Conservation (phyloP, 2,888 invertebrate species). For the Eledone cirrhosa region DNA sequence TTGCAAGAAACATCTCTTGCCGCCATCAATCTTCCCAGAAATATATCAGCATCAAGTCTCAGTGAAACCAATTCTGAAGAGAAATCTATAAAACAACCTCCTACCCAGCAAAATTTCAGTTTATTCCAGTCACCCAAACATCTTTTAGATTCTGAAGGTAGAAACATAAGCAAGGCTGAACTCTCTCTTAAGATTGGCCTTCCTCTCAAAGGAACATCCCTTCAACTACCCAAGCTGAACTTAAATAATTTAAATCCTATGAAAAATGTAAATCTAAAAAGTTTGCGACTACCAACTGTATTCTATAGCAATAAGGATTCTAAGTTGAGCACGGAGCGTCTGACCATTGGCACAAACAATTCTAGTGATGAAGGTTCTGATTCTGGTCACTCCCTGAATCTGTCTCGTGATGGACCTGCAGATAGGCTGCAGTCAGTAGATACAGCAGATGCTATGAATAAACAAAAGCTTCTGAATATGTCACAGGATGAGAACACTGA, state of each 20-base stretch:
- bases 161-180: not conserved
- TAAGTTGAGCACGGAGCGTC: not conserved
- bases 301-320: not conserved
- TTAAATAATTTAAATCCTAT: slow-evolving; percentile 77
- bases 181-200: not conserved
- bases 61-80: not conserved
- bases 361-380: not conserved
- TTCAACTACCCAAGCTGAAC: slow-evolving; percentile 35
- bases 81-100: not conserved
- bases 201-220: slow-evolving; percentile 11
- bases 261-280: slow-evolving; percentile 38
- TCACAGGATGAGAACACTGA: slow-evolving; percentile 48
- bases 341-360: too few relatives aligned
- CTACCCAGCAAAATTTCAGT: not conserved
- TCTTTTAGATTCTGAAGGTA: not conserved
- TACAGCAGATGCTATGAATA: slow-evolving; percentile 60
- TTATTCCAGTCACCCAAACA: not conserved
- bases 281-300: slow-evolving; percentile 16
- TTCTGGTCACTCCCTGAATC: not conserved
- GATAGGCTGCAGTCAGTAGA: not conserved
- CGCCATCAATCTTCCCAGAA: slow-evolving; percentile 55
- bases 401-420: slow-evolving; percentile 5
- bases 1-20: slow-evolving; percentile 56
- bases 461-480: slow-evolving; percentile 31
- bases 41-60: slow-evolving; percentile 43